These are phyloP conservation scores for Lamellibrachia columna DNA, from an alignment of 2,888 invertebrate genomes.

Conservation along the genomic window DNA sequence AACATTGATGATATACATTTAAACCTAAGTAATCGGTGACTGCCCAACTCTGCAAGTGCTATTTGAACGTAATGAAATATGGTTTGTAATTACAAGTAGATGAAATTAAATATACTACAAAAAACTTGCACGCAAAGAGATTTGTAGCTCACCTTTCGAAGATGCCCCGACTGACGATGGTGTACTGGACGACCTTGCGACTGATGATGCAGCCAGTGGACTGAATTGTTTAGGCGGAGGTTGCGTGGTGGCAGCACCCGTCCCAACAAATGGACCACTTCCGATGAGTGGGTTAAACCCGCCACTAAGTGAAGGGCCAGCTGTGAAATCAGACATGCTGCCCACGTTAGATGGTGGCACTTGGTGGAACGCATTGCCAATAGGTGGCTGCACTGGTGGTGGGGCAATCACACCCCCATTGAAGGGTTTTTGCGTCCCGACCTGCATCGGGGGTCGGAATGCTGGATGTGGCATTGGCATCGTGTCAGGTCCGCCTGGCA, in stretches of 20 bases:
- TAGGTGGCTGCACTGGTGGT: not conserved
- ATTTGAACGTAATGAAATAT: too few relatives aligned
- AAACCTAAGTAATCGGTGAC: too few relatives aligned
- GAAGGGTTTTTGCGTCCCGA: slow-evolving; percentile 18
- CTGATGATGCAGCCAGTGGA: slow-evolving; percentile 46
- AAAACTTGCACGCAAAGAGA: not conserved
- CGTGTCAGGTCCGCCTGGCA: slow-evolving; percentile 17
- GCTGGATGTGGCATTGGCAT: slow-evolving; percentile 24
- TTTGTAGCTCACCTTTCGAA: slow-evolving; percentile 52
- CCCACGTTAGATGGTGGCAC: not conserved
- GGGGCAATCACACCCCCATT: not conserved
- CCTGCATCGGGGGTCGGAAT: slow-evolving; percentile 20
- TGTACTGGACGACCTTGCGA: slow-evolving; percentile 57
- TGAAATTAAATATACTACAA: too few relatives aligned
- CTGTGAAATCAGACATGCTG: slow-evolving; percentile 13
- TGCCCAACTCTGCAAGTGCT: too few relatives aligned
- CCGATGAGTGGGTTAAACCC: not conserved
- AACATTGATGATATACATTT: too few relatives aligned
- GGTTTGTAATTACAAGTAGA: too few relatives aligned
- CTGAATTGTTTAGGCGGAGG: slow-evolving; percentile 47
- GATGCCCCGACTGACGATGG: slow-evolving; percentile 57
- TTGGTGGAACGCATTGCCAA: not conserved
- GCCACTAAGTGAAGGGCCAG: not conserved
- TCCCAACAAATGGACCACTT: slow-evolving; percentile 13
- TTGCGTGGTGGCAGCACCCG: slow-evolving; percentile 29